These are phyloP conservation scores for Forbesichthys papilliferus DNA, from an alignment of 2,113 vertebrate genomes.

Conservation along the genomic window DNA sequence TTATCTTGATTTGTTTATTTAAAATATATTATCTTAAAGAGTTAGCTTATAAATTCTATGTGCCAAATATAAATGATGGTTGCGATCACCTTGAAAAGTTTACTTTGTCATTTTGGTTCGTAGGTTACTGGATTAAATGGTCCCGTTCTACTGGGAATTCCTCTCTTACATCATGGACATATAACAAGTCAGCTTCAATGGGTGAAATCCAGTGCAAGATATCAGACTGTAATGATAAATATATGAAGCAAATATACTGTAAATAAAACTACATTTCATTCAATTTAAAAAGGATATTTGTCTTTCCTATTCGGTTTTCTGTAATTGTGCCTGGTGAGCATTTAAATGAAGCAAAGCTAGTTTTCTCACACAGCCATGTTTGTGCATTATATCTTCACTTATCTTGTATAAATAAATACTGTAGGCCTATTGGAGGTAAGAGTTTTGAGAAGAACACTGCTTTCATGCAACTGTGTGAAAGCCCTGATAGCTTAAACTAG, in stretches of 20 bases:
- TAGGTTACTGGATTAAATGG: constrained; percentile 33
- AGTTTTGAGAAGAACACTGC: constrained; percentile 5
- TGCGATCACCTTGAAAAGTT: constrained; percentile 29
- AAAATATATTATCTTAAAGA: background rate
- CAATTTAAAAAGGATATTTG: no score
- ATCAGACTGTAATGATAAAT: no score
- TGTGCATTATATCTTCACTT: background rate
- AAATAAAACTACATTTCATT: no score
- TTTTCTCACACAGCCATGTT: constrained; percentile 10
- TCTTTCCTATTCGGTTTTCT: no score
- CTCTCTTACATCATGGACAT: constrained; percentile 44
- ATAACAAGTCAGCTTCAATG: constrained; percentile 46
- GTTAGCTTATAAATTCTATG: constrained; percentile 6
- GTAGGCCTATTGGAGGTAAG: background rate
- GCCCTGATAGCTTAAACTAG: background rate
- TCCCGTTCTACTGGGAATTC: constrained; percentile 38
- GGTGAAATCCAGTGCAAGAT: constrained; percentile 51
- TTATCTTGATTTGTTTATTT: no score
- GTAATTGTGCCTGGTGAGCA: constrained; percentile 6
- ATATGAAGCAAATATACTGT: no score
- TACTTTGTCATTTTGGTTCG: constrained; percentile 12
- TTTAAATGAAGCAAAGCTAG: constrained; percentile 1
- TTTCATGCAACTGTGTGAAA: constrained; percentile 5
- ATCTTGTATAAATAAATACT: constrained; percentile 13
- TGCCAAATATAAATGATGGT: constrained; percentile 27